Evolutionary conservation across 2,113 vertebrate genomes (phyloP).

Genomic region (Leptosomus discolor): DNA sequence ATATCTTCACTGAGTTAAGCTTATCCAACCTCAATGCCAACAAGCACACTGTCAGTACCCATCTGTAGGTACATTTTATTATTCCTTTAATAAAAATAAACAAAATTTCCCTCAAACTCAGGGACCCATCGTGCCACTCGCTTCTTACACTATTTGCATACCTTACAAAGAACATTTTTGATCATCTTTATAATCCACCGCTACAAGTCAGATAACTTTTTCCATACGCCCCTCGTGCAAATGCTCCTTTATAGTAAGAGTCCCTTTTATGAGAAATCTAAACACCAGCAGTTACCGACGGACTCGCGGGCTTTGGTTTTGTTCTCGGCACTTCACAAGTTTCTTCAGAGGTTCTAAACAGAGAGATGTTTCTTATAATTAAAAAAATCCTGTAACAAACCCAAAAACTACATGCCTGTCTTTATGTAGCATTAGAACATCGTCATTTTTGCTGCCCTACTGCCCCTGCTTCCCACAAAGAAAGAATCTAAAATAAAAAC

Average conservation of each 20-base stretch:
- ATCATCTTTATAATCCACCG: background rate
- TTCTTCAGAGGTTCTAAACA: background rate
- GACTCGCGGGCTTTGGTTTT: background rate
- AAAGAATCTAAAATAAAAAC: background rate
- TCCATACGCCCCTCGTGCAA: background rate
- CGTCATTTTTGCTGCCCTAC: background rate
- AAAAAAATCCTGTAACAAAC: background rate
- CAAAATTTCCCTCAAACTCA: background rate
- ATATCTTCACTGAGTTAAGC: background rate
- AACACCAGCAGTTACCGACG: background rate
- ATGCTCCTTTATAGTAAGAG: background rate
- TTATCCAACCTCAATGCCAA: background rate
- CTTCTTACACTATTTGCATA: background rate
- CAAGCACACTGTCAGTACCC: background rate
- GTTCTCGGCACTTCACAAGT: background rate
- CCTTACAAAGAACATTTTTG: background rate
- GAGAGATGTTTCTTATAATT: background rate
- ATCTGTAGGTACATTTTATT: background rate
- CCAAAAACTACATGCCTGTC: background rate
- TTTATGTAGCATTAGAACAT: background rate
- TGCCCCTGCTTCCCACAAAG: background rate
- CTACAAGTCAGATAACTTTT: background rate
- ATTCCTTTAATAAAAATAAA: background rate
- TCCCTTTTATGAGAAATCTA: background rate
- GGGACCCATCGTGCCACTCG: background rate